These are phyloP conservation scores for Remorina albescens DNA, from an alignment of 2,797 vertebrate species.

Conservation along the genomic window DNA sequence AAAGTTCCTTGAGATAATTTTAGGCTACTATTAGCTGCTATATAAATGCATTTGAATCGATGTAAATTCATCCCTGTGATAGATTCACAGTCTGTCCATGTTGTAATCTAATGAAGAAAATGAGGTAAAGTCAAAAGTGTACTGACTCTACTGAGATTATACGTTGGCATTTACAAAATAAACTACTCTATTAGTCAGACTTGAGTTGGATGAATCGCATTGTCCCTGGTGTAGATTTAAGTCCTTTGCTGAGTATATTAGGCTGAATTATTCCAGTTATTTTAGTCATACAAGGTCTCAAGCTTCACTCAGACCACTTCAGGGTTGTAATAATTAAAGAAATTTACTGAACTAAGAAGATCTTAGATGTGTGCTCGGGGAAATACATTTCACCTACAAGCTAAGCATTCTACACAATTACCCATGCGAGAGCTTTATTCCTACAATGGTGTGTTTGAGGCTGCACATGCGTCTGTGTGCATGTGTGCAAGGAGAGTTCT, in stretches of 20 bases:
- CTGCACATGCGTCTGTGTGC: background rate
- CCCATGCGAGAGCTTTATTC: constrained; percentile 29
- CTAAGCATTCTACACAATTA: constrained; percentile 22
- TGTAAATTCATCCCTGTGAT: background rate
- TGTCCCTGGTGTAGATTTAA: constrained; percentile 31
- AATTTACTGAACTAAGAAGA: constrained; percentile 35
- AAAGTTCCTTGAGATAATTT: background rate
- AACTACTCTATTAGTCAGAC: background rate
- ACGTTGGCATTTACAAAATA: background rate
- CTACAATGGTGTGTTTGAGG: constrained; percentile 2
- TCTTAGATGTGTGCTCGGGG: constrained; percentile 34
- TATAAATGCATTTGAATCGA: background rate
- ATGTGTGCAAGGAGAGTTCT: constrained; percentile 6
- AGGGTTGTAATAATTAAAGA: constrained; percentile 52
- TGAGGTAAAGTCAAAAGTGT: constrained; percentile 1
- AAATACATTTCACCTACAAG: constrained; percentile 47
- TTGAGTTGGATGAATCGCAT: constrained; percentile 23
- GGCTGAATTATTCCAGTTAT: constrained; percentile 37
- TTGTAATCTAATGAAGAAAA: background rate
- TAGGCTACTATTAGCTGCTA: background rate
- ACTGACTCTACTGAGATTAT: background rate
- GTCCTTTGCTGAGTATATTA: constrained; percentile 26
- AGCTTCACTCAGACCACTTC: constrained; percentile 30
- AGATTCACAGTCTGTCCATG: no score
- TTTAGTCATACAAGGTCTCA: constrained; percentile 18